These are phyloP conservation scores for Cheilosia pagana DNA, from an alignment of 2,888 invertebrate species.

Conservation along the genomic window DNA sequence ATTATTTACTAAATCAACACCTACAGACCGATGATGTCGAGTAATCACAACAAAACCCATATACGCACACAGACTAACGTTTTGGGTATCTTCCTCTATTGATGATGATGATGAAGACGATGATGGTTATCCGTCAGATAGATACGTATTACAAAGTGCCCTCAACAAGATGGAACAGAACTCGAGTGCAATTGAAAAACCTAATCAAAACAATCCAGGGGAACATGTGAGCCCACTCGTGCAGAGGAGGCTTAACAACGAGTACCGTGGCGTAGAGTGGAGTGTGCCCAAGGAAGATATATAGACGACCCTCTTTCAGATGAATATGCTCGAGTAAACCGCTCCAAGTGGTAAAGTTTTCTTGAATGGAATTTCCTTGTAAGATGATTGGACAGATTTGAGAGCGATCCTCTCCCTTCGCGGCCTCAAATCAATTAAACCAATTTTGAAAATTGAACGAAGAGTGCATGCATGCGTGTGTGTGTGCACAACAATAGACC, in stretches of 20 bases:
- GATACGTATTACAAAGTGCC: constrained; percentile 42
- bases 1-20: constrained; percentile 73
- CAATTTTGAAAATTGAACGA: constrained; percentile 52
- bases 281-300: constrained; percentile 23
- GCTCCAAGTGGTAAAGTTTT: constrained; percentile 51
- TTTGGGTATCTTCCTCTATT: constrained; percentile 1
- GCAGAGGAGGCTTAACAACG: constrained; percentile 44
- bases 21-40: constrained; percentile 52
- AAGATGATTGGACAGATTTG: constrained; percentile 58
- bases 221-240: constrained; percentile 54
- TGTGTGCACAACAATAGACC: constrained; percentile 56
- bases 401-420: constrained; percentile 23
- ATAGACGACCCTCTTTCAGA: constrained; percentile 33
- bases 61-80: neutral
- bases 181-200: constrained; percentile 49
- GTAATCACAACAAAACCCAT: constrained; percentile 47
- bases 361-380: constrained; percentile 63
- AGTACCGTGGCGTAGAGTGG: constrained; percentile 33
- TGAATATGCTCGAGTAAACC: constrained; percentile 61
- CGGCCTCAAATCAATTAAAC: constrained; percentile 68
- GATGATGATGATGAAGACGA: constrained; percentile 41
- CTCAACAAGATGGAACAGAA: constrained; percentile 59
- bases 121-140: constrained; percentile 50
- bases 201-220: constrained; percentile 67
- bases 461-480: neutral